Conservation (phyloP, 2,888 invertebrate species). For the Pseudococcus jackbeardsleyi region DNA sequence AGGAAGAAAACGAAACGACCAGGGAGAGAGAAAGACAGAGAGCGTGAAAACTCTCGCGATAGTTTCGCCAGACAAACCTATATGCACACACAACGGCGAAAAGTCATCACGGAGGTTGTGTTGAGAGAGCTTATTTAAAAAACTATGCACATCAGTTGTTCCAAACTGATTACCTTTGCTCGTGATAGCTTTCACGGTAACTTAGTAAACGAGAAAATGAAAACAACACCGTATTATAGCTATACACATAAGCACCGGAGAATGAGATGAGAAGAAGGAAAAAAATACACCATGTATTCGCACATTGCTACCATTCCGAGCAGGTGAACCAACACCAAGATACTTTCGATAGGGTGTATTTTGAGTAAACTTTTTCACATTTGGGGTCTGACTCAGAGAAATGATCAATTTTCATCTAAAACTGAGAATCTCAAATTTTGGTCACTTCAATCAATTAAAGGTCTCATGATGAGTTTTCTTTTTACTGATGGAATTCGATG, state of each 20-base stretch:
- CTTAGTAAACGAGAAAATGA: constrained; percentile 44
- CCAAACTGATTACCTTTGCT: constrained; percentile 44
- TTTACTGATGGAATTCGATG: no score
- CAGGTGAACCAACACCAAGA: neutral
- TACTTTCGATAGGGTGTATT: no score
- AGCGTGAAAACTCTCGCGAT: neutral
- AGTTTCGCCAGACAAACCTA: no score
- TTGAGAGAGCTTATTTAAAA: constrained; percentile 20
- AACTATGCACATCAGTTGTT: constrained; percentile 44
- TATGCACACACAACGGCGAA: neutral
- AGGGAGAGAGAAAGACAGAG: neutral
- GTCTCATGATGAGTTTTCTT: no score
- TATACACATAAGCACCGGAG: neutral
- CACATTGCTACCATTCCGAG: neutral
- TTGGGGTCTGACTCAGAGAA: no score
- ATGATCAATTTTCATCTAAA: no score
- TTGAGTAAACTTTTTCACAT: no score
- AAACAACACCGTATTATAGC: constrained; percentile 25
- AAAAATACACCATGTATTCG: neutral
- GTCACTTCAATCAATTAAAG: no score
- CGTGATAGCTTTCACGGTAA: constrained; percentile 44
- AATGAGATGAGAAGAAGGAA: neutral
- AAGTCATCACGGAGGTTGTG: constrained; percentile 8
- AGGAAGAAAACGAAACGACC: neutral
- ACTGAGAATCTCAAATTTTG: no score